Conservation (phyloP, 2,888 invertebrate genomes). For the Colletes collaris region DNA sequence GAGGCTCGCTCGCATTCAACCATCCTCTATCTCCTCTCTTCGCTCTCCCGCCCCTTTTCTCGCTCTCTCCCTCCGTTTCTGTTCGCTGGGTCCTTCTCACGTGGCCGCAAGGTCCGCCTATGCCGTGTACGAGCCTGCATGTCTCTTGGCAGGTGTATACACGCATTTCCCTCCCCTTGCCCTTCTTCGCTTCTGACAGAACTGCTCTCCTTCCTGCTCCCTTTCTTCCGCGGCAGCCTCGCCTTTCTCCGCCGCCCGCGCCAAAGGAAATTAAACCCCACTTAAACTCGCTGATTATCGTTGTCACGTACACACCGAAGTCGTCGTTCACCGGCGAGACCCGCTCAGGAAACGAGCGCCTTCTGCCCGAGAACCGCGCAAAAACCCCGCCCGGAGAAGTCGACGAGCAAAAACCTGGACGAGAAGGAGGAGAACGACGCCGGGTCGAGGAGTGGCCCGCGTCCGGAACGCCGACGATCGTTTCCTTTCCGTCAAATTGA, state of each 20-base stretch:
- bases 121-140: slow-evolving; percentile 72
- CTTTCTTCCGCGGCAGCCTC: slow-evolving; percentile 53
- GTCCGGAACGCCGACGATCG: background rate
- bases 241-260: slow-evolving; percentile 75
- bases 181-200: slow-evolving; percentile 57
- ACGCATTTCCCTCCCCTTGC: slow-evolving; percentile 72
- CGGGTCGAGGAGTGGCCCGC: slow-evolving; percentile 9
- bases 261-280: slow-evolving; percentile 80
- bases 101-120: slow-evolving; percentile 66
- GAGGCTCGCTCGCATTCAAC: slow-evolving; percentile 66
- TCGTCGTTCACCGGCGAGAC: slow-evolving; percentile 58
- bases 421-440: background rate
- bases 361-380: slow-evolving; percentile 35
- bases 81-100: slow-evolving; percentile 41
- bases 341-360: slow-evolving; percentile 57
- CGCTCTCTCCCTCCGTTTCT: slow-evolving; percentile 22
- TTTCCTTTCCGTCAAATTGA: slow-evolving; percentile 48
- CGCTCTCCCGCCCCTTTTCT: slow-evolving; percentile 2
- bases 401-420: slow-evolving; percentile 47
- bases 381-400: slow-evolving; percentile 58
- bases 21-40: slow-evolving; percentile 52
- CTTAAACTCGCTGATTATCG: slow-evolving; percentile 81
- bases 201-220: slow-evolving; percentile 61
- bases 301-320: slow-evolving; percentile 77
- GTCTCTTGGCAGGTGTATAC: slow-evolving; percentile 80